Conservation (phyloP, 2,888 invertebrate species). For the Hyposoter dolosus region DNA sequence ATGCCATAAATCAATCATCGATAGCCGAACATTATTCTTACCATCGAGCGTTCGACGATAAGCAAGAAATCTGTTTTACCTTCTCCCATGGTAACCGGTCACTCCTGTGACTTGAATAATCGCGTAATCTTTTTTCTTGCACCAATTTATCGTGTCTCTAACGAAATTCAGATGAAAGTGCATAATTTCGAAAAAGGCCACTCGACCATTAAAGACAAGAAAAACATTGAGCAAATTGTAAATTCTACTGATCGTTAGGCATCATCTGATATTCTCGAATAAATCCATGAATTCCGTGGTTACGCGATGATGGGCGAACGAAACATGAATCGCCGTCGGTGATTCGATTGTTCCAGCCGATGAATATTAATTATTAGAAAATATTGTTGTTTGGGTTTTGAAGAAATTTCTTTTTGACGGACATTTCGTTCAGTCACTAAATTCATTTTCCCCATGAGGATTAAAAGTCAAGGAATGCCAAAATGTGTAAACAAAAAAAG, state of each 20-base stretch:
- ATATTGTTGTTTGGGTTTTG: no score
- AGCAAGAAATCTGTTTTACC: background rate
- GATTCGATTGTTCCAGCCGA: no score
- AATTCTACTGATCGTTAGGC: background rate
- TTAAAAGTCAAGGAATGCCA: background rate
- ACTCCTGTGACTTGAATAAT: background rate
- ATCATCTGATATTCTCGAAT: no score
- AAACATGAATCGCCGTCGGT: no score
- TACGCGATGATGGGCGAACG: no score
- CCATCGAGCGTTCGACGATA: background rate
- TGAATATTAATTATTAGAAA: no score
- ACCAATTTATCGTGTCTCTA: background rate
- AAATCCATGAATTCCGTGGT: no score
- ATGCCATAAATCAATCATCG: background rate
- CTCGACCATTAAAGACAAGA: no score
- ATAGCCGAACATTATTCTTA: background rate
- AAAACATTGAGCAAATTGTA: background rate
- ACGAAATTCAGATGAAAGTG: background rate
- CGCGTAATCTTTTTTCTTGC: background rate
- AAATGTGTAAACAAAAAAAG: background rate
- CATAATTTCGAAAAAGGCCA: background rate
- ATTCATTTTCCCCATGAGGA: no score
- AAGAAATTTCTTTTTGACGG: no score
- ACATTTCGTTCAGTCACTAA: no score
- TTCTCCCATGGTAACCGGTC: constrained; percentile 1